Evolutionary conservation across 2,888 invertebrate genomes (phyloP), one percentile per base, ranked within the genome.

Genomic region (Archaeoteleia sp.): DNA sequence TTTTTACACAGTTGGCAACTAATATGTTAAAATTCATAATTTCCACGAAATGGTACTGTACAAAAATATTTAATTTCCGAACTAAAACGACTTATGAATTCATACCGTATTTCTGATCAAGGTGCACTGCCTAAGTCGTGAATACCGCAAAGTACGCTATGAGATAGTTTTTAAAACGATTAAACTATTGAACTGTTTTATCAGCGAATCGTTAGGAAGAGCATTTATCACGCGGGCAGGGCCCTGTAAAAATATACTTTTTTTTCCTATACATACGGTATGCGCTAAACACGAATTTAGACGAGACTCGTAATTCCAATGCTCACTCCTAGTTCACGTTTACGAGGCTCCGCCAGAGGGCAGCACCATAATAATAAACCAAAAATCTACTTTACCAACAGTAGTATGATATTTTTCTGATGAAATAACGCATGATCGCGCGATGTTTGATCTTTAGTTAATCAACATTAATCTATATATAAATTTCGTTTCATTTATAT

Each of bases 221-320:
- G 78, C 82, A 80, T 79, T 79, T 82, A 83, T 84, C 83, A 84
- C 84, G 73, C 82, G 83, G 80, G 82, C 80, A 65, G 76, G 70
- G 79, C 83, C 83, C 82, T 85, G 84, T 83, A 84, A 83, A 85
- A 84, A 85, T 83, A 85, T 83, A 84, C 75, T 78, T 76, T 79
- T 77, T 67, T 66, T 78, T 75, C 76, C 76, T 80, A 77, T 75
- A 74, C 74, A 75, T 32, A 42, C 15, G 6, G 17, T 32, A 74
- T 73, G 73, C 17, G 23, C 74, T 76, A 76, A 63, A 67, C 67
- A 46, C 49, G 35, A 55, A 65, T 72, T 29, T 29, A 30, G 32
- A 49, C 49, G 30, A 58, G 66, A 48, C 32, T 55, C n/a, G 30
- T 27, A 32, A 12, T n/a, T 48, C 39, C 30, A 30, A 48, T 39